Base-by-base conservation (phyloP, 2,888 invertebrate genomes). In the Ormyrus nitidulus region DNA sequence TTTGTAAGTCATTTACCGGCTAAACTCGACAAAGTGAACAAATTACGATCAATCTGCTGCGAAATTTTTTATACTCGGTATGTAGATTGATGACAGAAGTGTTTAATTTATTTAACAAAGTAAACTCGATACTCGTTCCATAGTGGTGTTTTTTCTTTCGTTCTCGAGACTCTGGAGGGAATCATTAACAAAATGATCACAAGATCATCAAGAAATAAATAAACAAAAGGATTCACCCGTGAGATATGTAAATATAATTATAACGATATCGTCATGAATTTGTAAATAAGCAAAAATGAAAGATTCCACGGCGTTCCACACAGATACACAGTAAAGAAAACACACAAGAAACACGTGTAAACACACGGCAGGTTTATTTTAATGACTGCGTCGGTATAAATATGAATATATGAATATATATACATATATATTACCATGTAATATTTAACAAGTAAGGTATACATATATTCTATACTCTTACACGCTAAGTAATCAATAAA, bases 401-500 rank as follows among this genome's bases (percentile, higher is more conserved):
- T 83, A 83, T 79, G 81, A 83, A 84, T 84, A 84, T 83, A 83
- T 84, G 84, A 85, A 83, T 82, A 82, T 82, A 79, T 79, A 79
- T 82, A 82, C 80, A 81, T 84, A 82, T 84, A 81, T 83, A 84
- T 84, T 87, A 82, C 80, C 82, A 82, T 82, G 82, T 82, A 82
- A 82, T 80, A 82, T 80, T 82, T 82, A 82, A 82, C 84, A 82
- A 83, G 84, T 89, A 89, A 89, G 86, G 87, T 89, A 87, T 83
- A 88, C 86, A 88, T 87, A 88, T 89, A 89, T 89, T 89, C 88
- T 89, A 89, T 90, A 90, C 89, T 90, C 90, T 90, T 89, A 90
- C 88, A 88, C 87, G 87, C 88, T 90, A 90, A 90, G 89, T 90
- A 90, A 86, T 90, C 90, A 90, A 90, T 90, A 90, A 90, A 90